Evolutionary conservation across 2,113 vertebrate species (phyloP), one percentile per base, ranked within the genome.

Genomic region (Callipepla californica): DNA sequence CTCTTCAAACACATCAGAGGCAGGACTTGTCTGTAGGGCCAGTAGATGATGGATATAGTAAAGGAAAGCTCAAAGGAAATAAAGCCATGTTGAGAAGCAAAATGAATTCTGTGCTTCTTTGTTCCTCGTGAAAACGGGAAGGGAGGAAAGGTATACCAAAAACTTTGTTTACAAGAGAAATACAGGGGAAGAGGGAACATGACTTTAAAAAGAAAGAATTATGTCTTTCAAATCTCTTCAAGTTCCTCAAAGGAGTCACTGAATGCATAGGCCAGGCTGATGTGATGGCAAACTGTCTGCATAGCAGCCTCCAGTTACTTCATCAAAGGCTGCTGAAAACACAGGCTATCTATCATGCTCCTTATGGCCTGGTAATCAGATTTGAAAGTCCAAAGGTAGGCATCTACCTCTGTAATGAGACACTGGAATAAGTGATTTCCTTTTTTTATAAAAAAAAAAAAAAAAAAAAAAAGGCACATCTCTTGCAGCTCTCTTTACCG

Each of bases 1-100:
- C 51, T 81, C 85, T 94, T 96, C 76, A 94, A 94, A 95, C 69
- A 95, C 90, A 95, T 96, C 92, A 95, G 90, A 96, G 80, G 51
- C 80, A 96, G 85, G 80, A 92, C 80, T 93, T 95, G 80, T 93
- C 85, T 92, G 90, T 78, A 67, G 65, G 77, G 47, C 90, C 83
- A 68, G 80, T 61, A 80, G 83, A 88, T 95, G 93, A 96, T 75
- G 76, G 83, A 83, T 85, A 62, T 40, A 94, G 79, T 26, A 95
- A 93, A 94, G 80, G 85, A 94, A 95, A 92, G 57, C 85, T 95
- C 90, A 96, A 93, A 95, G 85, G 77, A 93, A 92, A 90, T 74
- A 88, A 92, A 90, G 61, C 44, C 76, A 65, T 8, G 30, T n/a
- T 86, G 73, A 93, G 76, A 92, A 86, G 47, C 76, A 94, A 92